Conservation (phyloP, 2,888 invertebrate species). For the Petrophora chlorosata region DNA sequence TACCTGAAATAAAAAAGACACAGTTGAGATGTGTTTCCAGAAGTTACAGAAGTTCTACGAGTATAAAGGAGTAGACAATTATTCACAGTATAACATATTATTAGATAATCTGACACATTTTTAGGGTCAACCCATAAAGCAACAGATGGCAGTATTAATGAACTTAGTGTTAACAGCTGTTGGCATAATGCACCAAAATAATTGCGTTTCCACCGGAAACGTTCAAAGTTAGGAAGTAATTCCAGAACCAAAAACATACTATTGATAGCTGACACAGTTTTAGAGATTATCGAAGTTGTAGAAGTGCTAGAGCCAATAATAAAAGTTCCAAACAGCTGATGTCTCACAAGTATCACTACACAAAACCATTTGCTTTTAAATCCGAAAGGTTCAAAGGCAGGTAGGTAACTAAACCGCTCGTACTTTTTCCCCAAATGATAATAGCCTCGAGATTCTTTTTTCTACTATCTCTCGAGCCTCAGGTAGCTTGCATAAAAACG, state of each 20-base stretch:
- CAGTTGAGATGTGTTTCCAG: not conserved
- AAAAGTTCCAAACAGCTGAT: conserved; percentile 2
- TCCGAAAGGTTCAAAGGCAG: conserved; percentile 29
- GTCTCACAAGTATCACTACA: not conserved
- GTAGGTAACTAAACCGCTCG: conserved; percentile 32
- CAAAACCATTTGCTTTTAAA: conserved; percentile 21
- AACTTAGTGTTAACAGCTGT: no score
- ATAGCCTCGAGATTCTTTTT: conserved; percentile 34
- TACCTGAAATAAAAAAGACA: conserved; percentile 59
- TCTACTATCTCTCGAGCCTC: conserved; percentile 31
- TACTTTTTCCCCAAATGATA: conserved; percentile 33
- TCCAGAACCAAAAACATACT: no score
- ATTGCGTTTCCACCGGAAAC: no score
- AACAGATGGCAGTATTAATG: no score
- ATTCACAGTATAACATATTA: no score
- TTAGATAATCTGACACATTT: no score
- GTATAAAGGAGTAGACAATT: no score
- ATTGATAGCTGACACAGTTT: no score
- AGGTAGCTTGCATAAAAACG: conserved; percentile 32
- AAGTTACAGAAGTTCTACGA: not conserved
- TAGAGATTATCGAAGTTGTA: not conserved
- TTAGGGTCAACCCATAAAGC: no score
- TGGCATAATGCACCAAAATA: no score
- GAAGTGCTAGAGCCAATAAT: not conserved
- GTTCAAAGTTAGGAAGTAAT: no score